phyloP scores from a whole-genome alignment of 1,140 invertebrate species.

The Plodia interpunctella region DNA sequence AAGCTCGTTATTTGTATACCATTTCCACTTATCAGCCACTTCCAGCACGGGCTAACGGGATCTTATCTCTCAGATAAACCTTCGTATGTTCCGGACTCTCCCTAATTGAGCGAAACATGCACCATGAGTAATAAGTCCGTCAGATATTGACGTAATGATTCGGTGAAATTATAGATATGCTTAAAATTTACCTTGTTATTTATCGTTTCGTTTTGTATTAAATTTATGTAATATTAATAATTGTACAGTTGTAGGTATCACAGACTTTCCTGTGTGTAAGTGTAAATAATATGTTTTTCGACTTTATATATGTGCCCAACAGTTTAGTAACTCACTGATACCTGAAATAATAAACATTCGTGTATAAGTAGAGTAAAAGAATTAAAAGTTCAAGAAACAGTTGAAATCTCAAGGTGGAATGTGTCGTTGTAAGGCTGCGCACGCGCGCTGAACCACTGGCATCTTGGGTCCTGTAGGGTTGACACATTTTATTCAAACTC shows the following conservation, averaged over 20 bases:
- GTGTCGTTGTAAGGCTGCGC: background rate
- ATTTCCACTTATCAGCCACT: background rate
- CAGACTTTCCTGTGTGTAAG: too few species aligned
- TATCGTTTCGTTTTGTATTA: too few species aligned
- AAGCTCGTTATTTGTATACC: background rate
- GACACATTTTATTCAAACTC: background rate
- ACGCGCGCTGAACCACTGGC: background rate
- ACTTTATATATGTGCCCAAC: too few species aligned
- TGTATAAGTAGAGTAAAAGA: background rate
- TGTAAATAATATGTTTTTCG: too few species aligned
- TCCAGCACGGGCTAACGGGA: background rate
- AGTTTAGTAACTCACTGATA: too few species aligned
- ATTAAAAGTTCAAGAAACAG: slow-evolving; percentile 2
- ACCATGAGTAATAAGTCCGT: background rate
- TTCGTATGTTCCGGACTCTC: slow-evolving; percentile 5
- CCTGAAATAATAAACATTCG: too few species aligned
- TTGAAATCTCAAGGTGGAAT: slow-evolving; percentile 2
- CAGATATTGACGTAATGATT: background rate
- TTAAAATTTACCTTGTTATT: background rate
- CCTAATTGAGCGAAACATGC: background rate
- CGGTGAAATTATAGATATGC: too few species aligned
- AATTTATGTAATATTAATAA: too few species aligned
- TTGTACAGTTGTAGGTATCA: too few species aligned
- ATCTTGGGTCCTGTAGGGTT: slow-evolving; percentile 1
- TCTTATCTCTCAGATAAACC: background rate